Base-by-base conservation (phyloP, 2,888 invertebrate genomes). In the Eupithecia pulchellata region DNA sequence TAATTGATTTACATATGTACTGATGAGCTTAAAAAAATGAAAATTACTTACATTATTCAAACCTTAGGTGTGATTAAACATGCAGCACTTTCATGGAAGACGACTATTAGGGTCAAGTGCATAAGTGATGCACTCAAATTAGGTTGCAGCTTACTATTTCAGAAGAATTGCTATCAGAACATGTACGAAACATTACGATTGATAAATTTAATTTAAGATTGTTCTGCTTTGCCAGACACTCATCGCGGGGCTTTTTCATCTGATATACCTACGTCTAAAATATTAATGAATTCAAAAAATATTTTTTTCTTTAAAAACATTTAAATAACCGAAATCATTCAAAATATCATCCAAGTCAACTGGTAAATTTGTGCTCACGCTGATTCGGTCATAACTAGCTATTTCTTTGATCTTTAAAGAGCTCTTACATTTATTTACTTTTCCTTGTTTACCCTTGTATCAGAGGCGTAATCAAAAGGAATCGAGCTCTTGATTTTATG, bases 391-490 rank as follows among this genome's bases (percentile, higher is more conserved):
- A 68, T 62, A 66, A 68, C 42, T 65, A 66, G 62, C 68, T 61
- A 68, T 60, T 66, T 57, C 70, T 75, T 73, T 72, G 75, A 74
- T 68, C 68, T 39, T 64, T 34, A 29, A 68, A 64, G 62, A 66
- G 72, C 68, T 61, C 68, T 75, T 68, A 72, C 71, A 75, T 52
- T 63, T 75, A 75, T 78, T 78, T 75, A 72, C 73, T 64, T 52
- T 65, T 69, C 52, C 66, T 73, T 76, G 72, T 75, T 76, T 76
- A 73, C 69, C 64, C 66, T 77, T 75, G 71, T 74, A 75, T 76
- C 76, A 60, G 52, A 11, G 65, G 72, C 65, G 68, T 69, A 74
- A 75, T 77, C 75, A 76, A 76, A 77, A 69, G 76, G 68, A 68
- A 58, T 64, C n/a, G 5, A 58, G 58, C 58, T 17, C 4, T 58